These are phyloP conservation scores for Entomyzon cyanotis DNA, from an alignment of 2,113 vertebrate genomes.

Conservation along the genomic window DNA sequence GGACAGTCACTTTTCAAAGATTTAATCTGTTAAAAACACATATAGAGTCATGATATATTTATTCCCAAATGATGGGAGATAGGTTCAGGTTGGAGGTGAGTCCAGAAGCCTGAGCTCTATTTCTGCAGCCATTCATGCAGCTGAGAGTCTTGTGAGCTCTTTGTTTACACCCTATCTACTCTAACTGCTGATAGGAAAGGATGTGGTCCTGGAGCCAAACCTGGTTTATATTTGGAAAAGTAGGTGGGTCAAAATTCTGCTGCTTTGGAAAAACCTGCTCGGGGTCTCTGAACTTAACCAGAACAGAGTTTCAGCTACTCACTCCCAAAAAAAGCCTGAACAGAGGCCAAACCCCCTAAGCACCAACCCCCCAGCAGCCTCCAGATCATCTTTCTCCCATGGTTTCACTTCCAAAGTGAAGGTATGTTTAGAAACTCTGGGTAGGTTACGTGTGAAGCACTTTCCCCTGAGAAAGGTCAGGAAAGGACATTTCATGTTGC, in stretches of 20 bases:
- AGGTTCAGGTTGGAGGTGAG: not conserved
- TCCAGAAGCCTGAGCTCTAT: not conserved
- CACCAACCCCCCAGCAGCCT: not conserved
- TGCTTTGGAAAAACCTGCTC: not conserved
- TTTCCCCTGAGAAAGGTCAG: not conserved
- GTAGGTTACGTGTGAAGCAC: not conserved
- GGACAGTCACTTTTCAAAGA: not conserved
- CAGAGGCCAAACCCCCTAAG: not conserved
- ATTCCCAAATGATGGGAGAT: not conserved
- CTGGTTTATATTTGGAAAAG: not conserved
- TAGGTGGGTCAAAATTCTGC: not conserved
- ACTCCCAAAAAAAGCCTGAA: not conserved
- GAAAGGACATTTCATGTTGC: not conserved
- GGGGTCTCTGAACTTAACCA: not conserved
- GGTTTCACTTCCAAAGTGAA: not conserved
- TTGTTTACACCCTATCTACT: not conserved
- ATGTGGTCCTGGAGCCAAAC: not conserved
- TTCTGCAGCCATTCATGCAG: not conserved
- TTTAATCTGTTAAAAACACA: not conserved
- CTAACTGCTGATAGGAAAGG: not conserved
- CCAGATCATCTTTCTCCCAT: not conserved
- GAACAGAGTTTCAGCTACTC: not conserved
- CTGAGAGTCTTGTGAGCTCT: not conserved
- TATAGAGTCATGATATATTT: not conserved
- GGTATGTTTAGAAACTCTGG: not conserved